Evolutionary conservation across 2,888 invertebrate genomes (phyloP), one percentile per base, ranked within the genome.

Genomic region (Trissonchulus sp.): DNA sequence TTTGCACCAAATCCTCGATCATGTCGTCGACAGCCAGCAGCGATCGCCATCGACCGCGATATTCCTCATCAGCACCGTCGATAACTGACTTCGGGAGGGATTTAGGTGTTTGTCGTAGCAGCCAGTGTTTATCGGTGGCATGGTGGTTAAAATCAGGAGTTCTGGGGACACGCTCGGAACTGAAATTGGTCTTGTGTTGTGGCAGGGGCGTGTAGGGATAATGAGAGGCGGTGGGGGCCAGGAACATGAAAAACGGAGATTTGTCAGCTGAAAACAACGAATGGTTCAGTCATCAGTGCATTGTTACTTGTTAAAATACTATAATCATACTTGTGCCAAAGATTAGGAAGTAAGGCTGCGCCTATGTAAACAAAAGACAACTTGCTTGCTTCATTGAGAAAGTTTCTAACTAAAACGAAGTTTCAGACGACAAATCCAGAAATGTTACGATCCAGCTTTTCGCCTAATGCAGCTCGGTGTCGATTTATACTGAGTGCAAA

Each of bases 181-280:
- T 85, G 85, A 89, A 94, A 1, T 81, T 84, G 72, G 88, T 88
- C 48, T 85, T 83, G 84, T 94, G 92, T 62, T 93, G 87, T 0
- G 88, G 88, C 0, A 93, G 93, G 1, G 94, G 91, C 0, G 90
- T 92, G 84, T 91, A 93, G 0, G 95, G 94, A 68, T 90, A 90
- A 85, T 95, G 95, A 1, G 92, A 90, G 0, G 94, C 92, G 35
- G 94, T 94, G 0, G 93, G 91, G 0, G 93, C 89, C n/a, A 94
- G 81, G 80, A 93, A 89, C 90, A 93, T 92, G 76, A 95, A 89
- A 84, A 95, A 93, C 0, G 91, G 91, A n/a, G n/a, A n/a, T n/a
- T n/a, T n/a, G n/a, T n/a, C n/a, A n/a, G n/a, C 83, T 15, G 23
- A 15, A 38, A 23, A 3, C 73, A n/a, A 35, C 35, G 15, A 72